Conservation (phyloP, 2,888 invertebrate genomes). For the Hemistola chrysoprasaria region DNA sequence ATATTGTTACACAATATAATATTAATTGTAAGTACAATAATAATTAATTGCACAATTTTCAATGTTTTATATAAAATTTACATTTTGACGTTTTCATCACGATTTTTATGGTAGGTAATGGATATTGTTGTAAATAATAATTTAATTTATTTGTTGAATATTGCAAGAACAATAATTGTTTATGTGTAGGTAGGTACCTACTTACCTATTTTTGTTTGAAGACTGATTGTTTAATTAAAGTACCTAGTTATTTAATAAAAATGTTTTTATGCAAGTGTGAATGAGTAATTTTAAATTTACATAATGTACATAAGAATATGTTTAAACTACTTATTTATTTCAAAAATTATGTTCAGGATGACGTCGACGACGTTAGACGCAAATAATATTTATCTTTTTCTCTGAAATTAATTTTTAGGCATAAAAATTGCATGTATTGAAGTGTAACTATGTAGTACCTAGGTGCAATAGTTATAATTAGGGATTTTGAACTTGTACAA, state of each 20-base stretch:
- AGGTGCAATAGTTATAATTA: slow-evolving; percentile 29
- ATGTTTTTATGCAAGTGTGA: slow-evolving; percentile 13
- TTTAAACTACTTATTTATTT: too few relatives aligned
- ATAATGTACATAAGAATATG: slow-evolving; percentile 30
- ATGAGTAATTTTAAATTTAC: slow-evolving; percentile 4
- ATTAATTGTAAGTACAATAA: too few relatives aligned
- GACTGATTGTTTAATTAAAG: slow-evolving; percentile 78
- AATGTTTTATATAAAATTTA: slow-evolving; percentile 22
- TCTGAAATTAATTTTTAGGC: too few relatives aligned
- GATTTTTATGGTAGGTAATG: slow-evolving; percentile 26
- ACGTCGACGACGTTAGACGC: too few relatives aligned
- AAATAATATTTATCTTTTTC: too few relatives aligned
- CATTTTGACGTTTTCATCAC: slow-evolving; percentile 25
- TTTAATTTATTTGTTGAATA: slow-evolving; percentile 59
- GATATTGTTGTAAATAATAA: slow-evolving; percentile 40
- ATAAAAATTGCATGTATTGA: slow-evolving; percentile 1
- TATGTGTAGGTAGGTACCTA: too few relatives aligned
- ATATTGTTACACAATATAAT: too few relatives aligned
- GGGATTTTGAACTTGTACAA: slow-evolving; percentile 73
- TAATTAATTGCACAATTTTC: slow-evolving; percentile 50
- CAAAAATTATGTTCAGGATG: too few relatives aligned
- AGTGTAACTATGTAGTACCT: slow-evolving; percentile 1
- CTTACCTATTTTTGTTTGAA: slow-evolving; percentile 79
- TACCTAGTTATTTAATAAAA: slow-evolving; percentile 29
- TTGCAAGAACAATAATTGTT: slow-evolving; percentile 44